These are phyloP conservation scores for Ceraclea dissimilis DNA, from an alignment of 2,888 invertebrate genomes.

Conservation along the genomic window DNA sequence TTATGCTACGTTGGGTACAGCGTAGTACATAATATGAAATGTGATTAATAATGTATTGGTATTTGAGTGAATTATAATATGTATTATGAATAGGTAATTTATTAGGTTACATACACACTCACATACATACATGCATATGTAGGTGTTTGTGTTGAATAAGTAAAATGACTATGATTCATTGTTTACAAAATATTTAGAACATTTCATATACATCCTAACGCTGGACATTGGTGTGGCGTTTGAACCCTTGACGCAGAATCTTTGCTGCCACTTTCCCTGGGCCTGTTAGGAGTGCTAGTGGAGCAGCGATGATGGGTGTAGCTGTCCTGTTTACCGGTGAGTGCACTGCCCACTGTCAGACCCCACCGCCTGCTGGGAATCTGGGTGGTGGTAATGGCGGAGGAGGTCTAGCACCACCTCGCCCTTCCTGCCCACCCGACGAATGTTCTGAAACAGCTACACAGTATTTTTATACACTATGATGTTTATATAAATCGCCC, in stretches of 20 bases:
- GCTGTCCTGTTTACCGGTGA: constrained; percentile 31
- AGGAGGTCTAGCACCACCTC: constrained; percentile 63
- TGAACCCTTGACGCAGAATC: constrained; percentile 61
- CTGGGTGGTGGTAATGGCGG: constrained; percentile 76
- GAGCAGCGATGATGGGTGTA: constrained; percentile 48
- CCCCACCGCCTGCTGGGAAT: constrained; percentile 68
- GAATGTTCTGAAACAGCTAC: constrained; percentile 82
- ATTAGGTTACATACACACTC: no score
- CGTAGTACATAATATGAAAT: no score
- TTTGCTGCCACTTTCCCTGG: constrained; percentile 59
- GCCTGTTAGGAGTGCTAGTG: constrained; percentile 44
- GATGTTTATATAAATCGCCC: no score
- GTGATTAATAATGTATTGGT: no score
- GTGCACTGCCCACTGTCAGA: constrained; percentile 68
- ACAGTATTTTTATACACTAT: constrained; percentile 13
- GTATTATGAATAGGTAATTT: no score
- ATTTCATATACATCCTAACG: constrained; percentile 37
- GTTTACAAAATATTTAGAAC: constrained; percentile 20
- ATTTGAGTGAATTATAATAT: no score
- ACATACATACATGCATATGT: no score
- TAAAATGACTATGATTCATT: not conserved
- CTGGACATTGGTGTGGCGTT: constrained; percentile 42
- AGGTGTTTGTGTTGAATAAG: no score
- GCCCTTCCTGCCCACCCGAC: constrained; percentile 67
- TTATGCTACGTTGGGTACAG: no score